Evolutionary conservation across 2,888 invertebrate genomes (phyloP).

Genomic region (Rugalucina vietnamica): DNA sequence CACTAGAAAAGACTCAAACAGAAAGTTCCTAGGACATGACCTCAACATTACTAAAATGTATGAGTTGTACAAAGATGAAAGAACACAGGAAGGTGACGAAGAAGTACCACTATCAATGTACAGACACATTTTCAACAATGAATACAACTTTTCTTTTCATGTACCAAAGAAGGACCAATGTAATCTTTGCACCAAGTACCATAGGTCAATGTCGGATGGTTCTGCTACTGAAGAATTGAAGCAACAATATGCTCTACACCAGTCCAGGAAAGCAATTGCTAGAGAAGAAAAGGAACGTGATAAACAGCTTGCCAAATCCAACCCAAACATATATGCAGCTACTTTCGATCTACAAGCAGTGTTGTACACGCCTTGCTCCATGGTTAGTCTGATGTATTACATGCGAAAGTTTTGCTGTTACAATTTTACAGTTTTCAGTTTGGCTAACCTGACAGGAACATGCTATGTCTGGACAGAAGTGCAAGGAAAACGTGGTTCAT

Average conservation of each 20-base stretch:
- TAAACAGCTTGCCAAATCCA: not conserved
- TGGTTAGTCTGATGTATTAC: slow-evolving; percentile 33
- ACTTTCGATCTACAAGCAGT: slow-evolving; percentile 48
- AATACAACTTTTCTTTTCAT: slow-evolving; percentile 49
- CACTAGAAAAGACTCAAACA: slow-evolving; percentile 37
- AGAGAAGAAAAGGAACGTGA: slow-evolving; percentile 36
- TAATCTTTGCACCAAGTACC: slow-evolving; percentile 40
- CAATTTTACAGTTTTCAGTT: slow-evolving; percentile 40
- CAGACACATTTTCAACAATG: slow-evolving; percentile 27
- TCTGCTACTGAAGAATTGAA: not conserved
- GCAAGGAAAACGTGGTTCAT: slow-evolving; percentile 26
- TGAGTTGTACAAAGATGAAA: slow-evolving; percentile 30
- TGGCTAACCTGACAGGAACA: slow-evolving; percentile 18
- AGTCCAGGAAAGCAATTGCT: slow-evolving; percentile 16
- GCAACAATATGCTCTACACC: slow-evolving; percentile 21
- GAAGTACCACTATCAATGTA: slow-evolving; percentile 25
- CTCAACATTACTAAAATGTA: slow-evolving; percentile 44
- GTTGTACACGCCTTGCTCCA: slow-evolving; percentile 23
- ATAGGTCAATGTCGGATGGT: slow-evolving; percentile 6
- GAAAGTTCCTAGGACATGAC: slow-evolving; percentile 36
- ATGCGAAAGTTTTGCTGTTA: slow-evolving; percentile 42
- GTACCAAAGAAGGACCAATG: slow-evolving; percentile 57
- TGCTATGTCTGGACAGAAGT: slow-evolving; percentile 47
- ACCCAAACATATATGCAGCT: slow-evolving; percentile 2
- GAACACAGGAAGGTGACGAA: not conserved